phyloP scores from a whole-genome alignment of 2,888 invertebrate species.

The Gastrophysa polygoni region DNA sequence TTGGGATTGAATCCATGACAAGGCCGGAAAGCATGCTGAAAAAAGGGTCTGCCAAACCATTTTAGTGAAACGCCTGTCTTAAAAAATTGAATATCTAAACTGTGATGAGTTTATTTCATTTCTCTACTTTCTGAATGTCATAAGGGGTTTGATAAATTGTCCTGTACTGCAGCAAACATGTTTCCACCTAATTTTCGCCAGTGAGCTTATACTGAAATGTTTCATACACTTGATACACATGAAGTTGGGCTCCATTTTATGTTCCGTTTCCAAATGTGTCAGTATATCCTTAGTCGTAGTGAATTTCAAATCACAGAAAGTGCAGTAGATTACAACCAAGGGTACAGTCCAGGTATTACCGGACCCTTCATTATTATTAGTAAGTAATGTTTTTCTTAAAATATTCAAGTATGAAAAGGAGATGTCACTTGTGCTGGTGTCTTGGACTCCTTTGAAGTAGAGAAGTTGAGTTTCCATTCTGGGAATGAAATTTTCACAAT shows the following conservation, averaged over 20 bases:
- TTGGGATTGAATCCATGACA: too few species aligned
- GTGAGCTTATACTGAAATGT: slow-evolving; percentile 21
- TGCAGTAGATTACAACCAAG: slow-evolving; percentile 30
- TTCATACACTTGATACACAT: slow-evolving; percentile 39
- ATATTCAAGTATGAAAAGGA: slow-evolving; percentile 30
- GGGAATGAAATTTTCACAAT: slow-evolving; percentile 41
- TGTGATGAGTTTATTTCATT: too few species aligned
- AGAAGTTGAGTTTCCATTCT: slow-evolving; percentile 39
- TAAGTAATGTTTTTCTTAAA: slow-evolving; percentile 14
- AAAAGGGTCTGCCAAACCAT: too few species aligned
- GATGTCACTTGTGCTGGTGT: slow-evolving; percentile 17
- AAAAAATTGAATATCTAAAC: too few species aligned
- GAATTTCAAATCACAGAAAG: slow-evolving; percentile 32
- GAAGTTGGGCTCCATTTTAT: slow-evolving; percentile 43
- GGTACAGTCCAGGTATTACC: not conserved
- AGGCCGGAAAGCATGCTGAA: too few species aligned
- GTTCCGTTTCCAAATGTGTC: slow-evolving; percentile 37
- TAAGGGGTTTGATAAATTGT: not conserved
- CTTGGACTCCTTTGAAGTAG: slow-evolving; percentile 31
- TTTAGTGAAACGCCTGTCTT: too few species aligned
- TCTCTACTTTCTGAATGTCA: not conserved
- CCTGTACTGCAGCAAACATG: slow-evolving; percentile 28
- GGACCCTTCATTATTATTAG: not conserved
- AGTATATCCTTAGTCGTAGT: slow-evolving; percentile 19
- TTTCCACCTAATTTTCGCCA: slow-evolving; percentile 37